Base-by-base conservation (phyloP, 2,113 vertebrate species). In the Oxyura jamaicensis region DNA sequence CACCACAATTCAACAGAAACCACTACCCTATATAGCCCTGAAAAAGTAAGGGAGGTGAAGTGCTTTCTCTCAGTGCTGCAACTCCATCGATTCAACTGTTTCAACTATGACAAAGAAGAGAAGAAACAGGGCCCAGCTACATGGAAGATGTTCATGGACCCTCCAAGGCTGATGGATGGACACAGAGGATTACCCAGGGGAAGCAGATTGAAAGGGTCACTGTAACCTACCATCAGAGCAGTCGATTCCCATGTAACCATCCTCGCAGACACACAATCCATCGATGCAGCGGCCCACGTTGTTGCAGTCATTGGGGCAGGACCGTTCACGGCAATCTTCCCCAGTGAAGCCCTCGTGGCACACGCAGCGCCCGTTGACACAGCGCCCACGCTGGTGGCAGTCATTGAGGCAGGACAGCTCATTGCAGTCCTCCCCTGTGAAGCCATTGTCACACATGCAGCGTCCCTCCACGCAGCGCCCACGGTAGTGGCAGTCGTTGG, bases 401-500 rank as follows among this genome's bases (percentile, higher is more conserved):
- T 99, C 91, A 0, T 96, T 97, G 25, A 98, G 99, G 15, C 99
- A 99, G 3, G 98, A 96, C 68, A 98, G 98, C 89, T 99, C 98
- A 0, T 98, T 74, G 0, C 99, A 99, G 96, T 99, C 99, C 1
- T 98, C 97, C 1, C 99, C 99, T 0, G 95, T 71, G 92, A 98
- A 99, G 62, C 98, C 98, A 0, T 98, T 96, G 17, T 99, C 97
- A 7, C 99, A 99, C 42, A 98, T 68, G 2, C 99, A 99, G 26
- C 75, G 97, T 3, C 99, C 99, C 0, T 98, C 96, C 25, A 99
- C 97, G 2, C 99, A 99, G 56, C 75, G 98, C 2, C 99, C 99
- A 0, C 95, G 98, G 71, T 95, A 91, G 92, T 98, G 96, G 81
- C 99, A 99, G 92, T 99, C 97, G 0, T 96, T 48, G 3, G 98